Evolutionary conservation across 2,797 vertebrate genomes (phyloP).

Genomic region (Pseudochirops corinnae): DNA sequence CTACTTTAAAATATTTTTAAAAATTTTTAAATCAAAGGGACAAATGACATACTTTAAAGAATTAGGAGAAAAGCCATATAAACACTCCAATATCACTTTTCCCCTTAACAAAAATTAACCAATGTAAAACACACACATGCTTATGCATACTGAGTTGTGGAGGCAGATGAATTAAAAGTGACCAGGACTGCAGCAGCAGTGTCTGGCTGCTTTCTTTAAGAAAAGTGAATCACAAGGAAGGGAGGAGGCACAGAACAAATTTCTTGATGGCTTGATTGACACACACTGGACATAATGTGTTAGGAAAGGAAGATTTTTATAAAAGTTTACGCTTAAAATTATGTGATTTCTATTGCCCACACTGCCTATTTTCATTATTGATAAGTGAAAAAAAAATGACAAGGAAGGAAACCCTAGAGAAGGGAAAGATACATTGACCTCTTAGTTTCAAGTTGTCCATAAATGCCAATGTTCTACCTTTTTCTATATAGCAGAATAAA

Average conservation of each 20-base stretch:
- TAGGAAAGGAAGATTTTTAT: constrained; percentile 48
- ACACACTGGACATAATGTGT: neutral
- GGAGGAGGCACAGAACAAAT: constrained; percentile 31
- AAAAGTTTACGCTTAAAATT: constrained; percentile 48
- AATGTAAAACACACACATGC: constrained; percentile 20
- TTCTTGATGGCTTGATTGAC: neutral
- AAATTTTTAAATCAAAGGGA: constrained; percentile 29
- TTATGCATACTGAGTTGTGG: constrained; percentile 42
- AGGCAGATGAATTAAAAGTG: constrained; percentile 37
- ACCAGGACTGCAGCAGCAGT: neutral
- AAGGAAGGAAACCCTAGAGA: constrained; percentile 25
- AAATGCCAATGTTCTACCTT: neutral
- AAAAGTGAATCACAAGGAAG: constrained; percentile 36
- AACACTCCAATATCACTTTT: constrained; percentile 15
- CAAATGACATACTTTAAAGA: constrained; percentile 51
- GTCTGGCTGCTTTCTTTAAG: neutral
- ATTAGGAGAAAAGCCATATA: constrained; percentile 44
- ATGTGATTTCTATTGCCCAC: constrained; percentile 42
- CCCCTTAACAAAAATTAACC: constrained; percentile 51
- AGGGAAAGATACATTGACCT: neutral
- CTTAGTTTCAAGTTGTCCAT: constrained; percentile 25
- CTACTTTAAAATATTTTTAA: neutral
- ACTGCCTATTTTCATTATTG: constrained; percentile 19
- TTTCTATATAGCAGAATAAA: constrained; percentile 44
- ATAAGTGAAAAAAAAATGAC: neutral